A percentile compares a stretch with the other conserved stretches of the same genome.
Conservation (phyloP, 2,797 vertebrate species). For the Heliangelus exortis region DNA sequence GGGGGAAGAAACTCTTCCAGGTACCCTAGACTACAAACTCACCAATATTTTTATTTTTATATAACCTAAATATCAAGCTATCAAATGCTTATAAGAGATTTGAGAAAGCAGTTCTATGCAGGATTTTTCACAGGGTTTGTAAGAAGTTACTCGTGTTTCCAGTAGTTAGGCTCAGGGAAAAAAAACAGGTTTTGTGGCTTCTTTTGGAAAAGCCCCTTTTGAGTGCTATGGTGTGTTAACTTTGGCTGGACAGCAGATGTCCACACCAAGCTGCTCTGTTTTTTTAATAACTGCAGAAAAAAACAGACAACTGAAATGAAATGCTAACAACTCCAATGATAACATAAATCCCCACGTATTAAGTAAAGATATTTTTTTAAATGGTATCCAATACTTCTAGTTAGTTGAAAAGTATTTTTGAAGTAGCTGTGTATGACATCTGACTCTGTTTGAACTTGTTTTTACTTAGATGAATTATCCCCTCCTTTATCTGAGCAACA, state of each 20-base stretch:
- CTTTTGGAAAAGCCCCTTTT: neutral
- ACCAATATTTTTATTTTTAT: neutral
- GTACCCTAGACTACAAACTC: neutral
- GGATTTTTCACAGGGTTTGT: neutral
- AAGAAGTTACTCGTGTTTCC: neutral
- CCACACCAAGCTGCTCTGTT: neutral
- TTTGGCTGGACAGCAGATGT: neutral
- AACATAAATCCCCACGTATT: neutral
- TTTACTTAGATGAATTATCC: constrained; percentile 87
- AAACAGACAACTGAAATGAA: neutral
- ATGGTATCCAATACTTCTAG: neutral
- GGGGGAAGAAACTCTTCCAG: neutral
- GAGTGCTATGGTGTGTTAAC: neutral
- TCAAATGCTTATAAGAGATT: neutral
- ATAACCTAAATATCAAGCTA: neutral
- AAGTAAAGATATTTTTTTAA: neutral
- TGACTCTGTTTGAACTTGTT: constrained; percentile 35
- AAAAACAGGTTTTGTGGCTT: neutral
- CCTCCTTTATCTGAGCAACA: constrained; percentile 90
- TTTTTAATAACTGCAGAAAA: neutral
- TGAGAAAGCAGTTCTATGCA: neutral
- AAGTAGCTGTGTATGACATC: constrained; percentile 1
- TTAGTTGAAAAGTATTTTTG: neutral
- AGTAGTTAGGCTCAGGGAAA: neutral
- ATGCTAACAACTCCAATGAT: neutral